A percentile compares a stretch with the other conserved stretches of the same genome.
Conservation (phyloP, 2,797 vertebrate species). For the Pseudotriccus pelzelni region DNA sequence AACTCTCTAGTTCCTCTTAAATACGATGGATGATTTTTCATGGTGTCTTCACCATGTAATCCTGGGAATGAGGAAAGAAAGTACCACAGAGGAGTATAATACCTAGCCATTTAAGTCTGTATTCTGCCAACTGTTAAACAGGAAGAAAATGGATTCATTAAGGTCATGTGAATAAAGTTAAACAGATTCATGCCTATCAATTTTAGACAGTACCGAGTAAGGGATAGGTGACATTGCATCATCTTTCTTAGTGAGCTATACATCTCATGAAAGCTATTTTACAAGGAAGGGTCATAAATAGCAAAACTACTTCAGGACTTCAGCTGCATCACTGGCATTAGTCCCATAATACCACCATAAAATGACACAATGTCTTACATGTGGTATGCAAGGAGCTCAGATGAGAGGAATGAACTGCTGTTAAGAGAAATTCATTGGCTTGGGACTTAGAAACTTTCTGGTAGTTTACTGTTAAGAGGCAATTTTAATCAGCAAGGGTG, state of each 20-base stretch:
- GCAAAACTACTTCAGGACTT: neutral
- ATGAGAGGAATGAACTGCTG: constrained; percentile 13
- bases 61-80: neutral
- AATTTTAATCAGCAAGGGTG: neutral
- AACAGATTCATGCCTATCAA: neutral
- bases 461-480: neutral
- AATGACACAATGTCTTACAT: neutral
- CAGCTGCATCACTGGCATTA: neutral
- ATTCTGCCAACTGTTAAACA: neutral
- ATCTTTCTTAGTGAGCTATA: neutral
- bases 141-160: neutral
- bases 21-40: neutral
- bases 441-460: neutral
- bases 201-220: constrained; percentile 18
- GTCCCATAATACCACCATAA: neutral
- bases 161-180: neutral
- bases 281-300: neutral
- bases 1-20: neutral
- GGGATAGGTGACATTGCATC: neutral
- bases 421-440: neutral
- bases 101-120: neutral
- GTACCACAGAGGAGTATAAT: neutral
- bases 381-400: neutral
- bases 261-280: neutral
- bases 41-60: neutral